Evolutionary conservation across 2,888 invertebrate genomes (phyloP).

Genomic region (Stenurella melanura): DNA sequence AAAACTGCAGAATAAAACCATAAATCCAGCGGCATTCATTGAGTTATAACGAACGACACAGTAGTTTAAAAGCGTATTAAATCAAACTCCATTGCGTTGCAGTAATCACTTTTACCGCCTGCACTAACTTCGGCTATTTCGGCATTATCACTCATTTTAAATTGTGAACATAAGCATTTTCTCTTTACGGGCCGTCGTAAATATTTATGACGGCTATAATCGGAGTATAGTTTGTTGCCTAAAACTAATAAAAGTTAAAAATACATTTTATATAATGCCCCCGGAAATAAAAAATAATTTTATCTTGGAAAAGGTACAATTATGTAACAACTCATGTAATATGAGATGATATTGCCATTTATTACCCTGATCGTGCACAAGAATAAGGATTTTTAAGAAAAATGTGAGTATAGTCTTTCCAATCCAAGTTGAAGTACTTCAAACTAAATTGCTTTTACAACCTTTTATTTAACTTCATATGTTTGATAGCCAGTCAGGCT

Average conservation of each 20-base stretch:
- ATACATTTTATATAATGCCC: conserved; percentile 2
- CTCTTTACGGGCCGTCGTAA: conserved; percentile 37
- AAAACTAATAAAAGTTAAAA: conserved; percentile 29
- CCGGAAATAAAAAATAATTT: conserved; percentile 14
- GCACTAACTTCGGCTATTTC: conserved; percentile 53
- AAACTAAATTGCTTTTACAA: too few relatives aligned
- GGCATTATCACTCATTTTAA: conserved; percentile 53
- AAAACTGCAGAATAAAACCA: conserved; percentile 56
- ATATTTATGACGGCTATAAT: conserved; percentile 28
- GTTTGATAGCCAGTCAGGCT: too few relatives aligned
- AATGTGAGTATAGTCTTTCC: too few relatives aligned
- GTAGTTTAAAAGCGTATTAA: conserved; percentile 58
- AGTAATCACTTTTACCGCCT: conserved; percentile 57
- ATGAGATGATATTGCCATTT: neutral
- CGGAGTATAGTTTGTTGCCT: neutral
- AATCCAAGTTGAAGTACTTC: too few relatives aligned
- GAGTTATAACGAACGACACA: conserved; percentile 50
- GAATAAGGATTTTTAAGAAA: too few relatives aligned
- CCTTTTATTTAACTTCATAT: too few relatives aligned
- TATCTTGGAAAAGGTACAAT: neutral
- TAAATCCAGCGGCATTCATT: conserved; percentile 55
- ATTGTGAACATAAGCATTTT: conserved; percentile 44
- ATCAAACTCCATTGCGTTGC: conserved; percentile 54
- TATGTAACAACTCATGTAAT: neutral
- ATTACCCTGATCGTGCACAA: too few relatives aligned